These are phyloP conservation scores for Peromyscus eremicus DNA, from an alignment of 2,797 vertebrate genomes.

Conservation along the genomic window DNA sequence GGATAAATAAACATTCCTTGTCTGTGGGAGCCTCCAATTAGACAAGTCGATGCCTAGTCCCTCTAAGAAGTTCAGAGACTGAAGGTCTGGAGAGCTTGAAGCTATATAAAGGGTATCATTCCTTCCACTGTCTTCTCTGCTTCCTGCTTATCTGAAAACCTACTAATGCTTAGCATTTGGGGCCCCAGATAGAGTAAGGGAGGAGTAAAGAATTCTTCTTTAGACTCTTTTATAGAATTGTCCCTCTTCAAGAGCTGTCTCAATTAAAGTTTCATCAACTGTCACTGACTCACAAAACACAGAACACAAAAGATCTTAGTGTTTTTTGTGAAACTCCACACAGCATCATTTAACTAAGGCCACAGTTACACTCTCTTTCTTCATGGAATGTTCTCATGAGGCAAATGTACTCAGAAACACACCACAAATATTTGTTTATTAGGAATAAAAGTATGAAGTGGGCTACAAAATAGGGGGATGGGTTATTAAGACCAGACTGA, in stretches of 20 bases:
- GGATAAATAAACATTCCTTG: constrained; percentile 78
- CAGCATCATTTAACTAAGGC: constrained; percentile 67
- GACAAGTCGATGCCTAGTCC: constrained; percentile 52
- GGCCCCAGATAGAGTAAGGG: background rate
- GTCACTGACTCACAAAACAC: constrained; percentile 60
- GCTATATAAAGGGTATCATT: constrained; percentile 69
- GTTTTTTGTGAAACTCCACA: constrained; percentile 62
- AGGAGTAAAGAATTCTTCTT: background rate
- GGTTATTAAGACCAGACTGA: constrained; percentile 86
- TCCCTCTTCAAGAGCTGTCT: background rate
- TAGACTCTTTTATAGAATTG: constrained; percentile 60
- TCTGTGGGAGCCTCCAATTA: constrained; percentile 78
- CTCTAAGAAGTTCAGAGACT: constrained; percentile 65
- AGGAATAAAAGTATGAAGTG: constrained; percentile 83
- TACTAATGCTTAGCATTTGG: constrained; percentile 39
- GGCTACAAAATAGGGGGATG: constrained; percentile 70
- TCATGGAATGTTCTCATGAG: constrained; percentile 68
- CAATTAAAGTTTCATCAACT: background rate
- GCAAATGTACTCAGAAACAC: constrained; percentile 81
- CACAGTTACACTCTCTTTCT: constrained; percentile 60
- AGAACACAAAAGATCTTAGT: constrained; percentile 30
- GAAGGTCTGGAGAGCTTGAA: constrained; percentile 67
- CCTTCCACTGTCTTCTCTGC: constrained; percentile 63
- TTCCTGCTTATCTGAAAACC: constrained; percentile 74
- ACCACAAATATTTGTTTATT: constrained; percentile 87